Conservation (phyloP, 2,113 vertebrate species). For the Sander lucioperca region DNA sequence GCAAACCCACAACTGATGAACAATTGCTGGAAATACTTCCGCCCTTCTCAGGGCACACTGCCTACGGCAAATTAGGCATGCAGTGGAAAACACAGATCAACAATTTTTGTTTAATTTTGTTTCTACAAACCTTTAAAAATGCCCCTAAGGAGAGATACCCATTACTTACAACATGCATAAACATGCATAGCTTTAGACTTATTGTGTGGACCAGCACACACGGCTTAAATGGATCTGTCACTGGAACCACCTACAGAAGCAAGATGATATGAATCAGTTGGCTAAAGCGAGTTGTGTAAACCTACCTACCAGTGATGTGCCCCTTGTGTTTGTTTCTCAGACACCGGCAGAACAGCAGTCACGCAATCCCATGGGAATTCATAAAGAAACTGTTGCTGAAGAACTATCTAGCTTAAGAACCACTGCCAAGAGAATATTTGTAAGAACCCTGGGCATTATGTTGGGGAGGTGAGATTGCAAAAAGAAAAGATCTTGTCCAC, state of each 20-base stretch:
- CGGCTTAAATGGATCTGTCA: constrained; percentile 32
- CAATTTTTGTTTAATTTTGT: neutral
- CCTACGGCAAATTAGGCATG: neutral
- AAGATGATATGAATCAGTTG: constrained; percentile 49
- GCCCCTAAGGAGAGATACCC: neutral
- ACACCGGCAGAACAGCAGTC: constrained; percentile 32
- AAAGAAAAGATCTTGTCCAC: neutral
- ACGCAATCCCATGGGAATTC: constrained; percentile 39
- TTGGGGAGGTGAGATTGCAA: neutral
- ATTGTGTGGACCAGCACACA: constrained; percentile 16
- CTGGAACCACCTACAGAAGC: constrained; percentile 10
- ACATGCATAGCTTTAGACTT: constrained; percentile 1
- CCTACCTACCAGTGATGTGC: constrained; percentile 25
- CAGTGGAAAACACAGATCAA: neutral
- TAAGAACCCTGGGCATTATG: neutral
- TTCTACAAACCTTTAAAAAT: neutral
- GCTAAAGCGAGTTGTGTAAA: constrained; percentile 20
- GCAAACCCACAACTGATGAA: neutral
- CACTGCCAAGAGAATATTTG: constrained; percentile 32
- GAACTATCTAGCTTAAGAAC: neutral
- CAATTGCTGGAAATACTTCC: neutral
- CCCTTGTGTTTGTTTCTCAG: constrained; percentile 42
- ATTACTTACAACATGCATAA: neutral
- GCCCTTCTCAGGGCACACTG: neutral
- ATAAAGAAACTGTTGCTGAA: no score